Evolutionary conservation across 2,888 invertebrate genomes (phyloP).

Genomic region (Tortrix viridana): DNA sequence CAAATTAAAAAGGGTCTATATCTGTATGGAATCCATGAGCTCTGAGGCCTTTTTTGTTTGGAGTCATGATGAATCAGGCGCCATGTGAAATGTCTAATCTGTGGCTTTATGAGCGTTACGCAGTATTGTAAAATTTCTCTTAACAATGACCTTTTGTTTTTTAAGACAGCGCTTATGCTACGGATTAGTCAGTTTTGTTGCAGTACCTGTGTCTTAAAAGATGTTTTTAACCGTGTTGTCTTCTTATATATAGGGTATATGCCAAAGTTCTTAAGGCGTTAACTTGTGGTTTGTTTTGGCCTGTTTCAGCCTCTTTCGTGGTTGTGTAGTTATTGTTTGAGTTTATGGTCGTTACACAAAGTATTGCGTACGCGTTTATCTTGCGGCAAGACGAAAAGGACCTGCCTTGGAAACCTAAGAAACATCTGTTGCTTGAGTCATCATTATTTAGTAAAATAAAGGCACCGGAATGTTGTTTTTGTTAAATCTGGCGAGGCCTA

Average conservation of each 20-base stretch:
- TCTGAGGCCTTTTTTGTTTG: no score
- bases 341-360: constrained; percentile 29
- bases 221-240: constrained; percentile 2
- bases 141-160: constrained; percentile 22
- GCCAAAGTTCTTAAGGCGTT: background rate
- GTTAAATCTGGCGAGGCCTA: no score
- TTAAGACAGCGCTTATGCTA: constrained; percentile 4
- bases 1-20: no score
- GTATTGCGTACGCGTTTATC: constrained; percentile 20
- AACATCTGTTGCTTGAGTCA: constrained; percentile 15
- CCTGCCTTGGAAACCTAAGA: background rate
- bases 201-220: constrained; percentile 4
- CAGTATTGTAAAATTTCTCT: constrained; percentile 34
- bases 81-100: constrained; percentile 48
- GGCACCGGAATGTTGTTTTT: background rate
- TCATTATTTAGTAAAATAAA: background rate
- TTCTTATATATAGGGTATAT: background rate
- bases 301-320: background rate
- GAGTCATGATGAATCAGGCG: constrained; percentile 47
- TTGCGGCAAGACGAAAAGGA: constrained; percentile 28
- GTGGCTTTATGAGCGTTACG: constrained; percentile 50
- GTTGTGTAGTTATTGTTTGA: constrained; percentile 14
- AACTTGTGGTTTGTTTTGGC: background rate
- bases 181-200: background rate
- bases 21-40: no score